These are phyloP conservation scores for Cichlasoma orientale DNA, from an alignment of 2,797 vertebrate genomes.

Conservation along the genomic window DNA sequence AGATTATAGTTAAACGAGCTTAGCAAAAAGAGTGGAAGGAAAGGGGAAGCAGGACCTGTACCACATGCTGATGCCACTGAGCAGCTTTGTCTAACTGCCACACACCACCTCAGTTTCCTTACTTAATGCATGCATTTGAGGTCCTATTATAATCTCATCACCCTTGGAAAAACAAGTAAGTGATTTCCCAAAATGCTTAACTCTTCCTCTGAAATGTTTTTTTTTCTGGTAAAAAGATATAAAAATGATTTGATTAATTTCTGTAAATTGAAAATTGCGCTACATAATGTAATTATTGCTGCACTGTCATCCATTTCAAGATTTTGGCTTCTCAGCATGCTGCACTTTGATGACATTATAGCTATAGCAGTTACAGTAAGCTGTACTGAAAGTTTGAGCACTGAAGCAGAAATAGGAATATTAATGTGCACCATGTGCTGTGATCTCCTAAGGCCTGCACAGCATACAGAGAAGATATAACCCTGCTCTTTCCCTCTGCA, in stretches of 20 bases:
- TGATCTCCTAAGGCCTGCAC: constrained; percentile 38
- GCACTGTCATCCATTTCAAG: not conserved
- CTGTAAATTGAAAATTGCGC: not conserved
- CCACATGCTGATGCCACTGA: no score
- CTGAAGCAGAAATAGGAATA: constrained; percentile 47
- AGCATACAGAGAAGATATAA: constrained; percentile 49
- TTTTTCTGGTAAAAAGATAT: not conserved
- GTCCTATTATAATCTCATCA: no score
- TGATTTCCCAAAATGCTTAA: not conserved
- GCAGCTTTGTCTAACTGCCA: no score
- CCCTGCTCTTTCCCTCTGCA: constrained; percentile 16
- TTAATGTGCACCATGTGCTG: constrained; percentile 40
- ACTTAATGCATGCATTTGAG: no score
- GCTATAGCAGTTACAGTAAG: constrained; percentile 21
- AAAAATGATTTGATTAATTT: not conserved
- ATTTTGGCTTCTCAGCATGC: not conserved
- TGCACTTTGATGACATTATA: constrained; percentile 29
- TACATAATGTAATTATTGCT: not conserved
- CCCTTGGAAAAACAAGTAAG: no score
- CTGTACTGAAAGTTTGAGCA: constrained; percentile 29
- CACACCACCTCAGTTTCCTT: no score
- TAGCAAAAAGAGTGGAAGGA: no score
- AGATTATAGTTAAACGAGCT: no score
- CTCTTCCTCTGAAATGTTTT: not conserved
- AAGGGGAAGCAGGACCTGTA: no score